Conservation (phyloP, 2,113 vertebrate species). For the Pardalotus punctatus region DNA sequence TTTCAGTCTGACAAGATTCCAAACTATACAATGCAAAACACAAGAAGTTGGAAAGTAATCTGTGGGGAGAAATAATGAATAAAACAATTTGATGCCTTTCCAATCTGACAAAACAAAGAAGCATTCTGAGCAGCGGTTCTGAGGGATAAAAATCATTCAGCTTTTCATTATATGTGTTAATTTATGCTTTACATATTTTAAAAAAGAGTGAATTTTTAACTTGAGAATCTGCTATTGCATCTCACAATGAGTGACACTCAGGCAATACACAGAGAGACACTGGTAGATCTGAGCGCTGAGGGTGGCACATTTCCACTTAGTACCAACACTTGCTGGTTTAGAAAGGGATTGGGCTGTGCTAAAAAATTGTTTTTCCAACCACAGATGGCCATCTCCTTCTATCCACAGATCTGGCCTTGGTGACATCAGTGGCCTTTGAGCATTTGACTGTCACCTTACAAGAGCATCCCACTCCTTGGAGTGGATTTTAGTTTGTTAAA, state of each 20-base stretch:
- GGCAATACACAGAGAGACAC: background rate
- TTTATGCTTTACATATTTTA: conserved; percentile 20
- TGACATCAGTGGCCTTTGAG: background rate
- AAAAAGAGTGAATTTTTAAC: background rate
- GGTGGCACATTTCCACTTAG: background rate
- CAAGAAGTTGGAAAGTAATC: background rate
- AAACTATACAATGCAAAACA: background rate
- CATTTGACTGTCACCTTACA: background rate
- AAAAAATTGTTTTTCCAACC: background rate
- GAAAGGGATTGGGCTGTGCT: background rate
- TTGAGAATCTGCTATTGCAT: background rate
- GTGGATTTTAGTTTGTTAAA: background rate
- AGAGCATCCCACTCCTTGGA: background rate
- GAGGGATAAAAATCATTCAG: background rate
- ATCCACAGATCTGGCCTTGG: background rate
- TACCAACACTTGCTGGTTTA: background rate
- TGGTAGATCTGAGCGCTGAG: background rate
- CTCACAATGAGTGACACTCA: background rate
- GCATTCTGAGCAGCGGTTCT: background rate
- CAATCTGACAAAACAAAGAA: conserved; percentile 46
- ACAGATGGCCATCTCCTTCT: background rate
- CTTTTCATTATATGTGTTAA: conserved; percentile 13
- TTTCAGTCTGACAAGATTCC: conserved; percentile 1
- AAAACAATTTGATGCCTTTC: conserved; percentile 42
- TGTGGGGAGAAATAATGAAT: conserved; percentile 32